Conservation (phyloP, 2,888 invertebrate species). For the Crioceris asparagi region DNA sequence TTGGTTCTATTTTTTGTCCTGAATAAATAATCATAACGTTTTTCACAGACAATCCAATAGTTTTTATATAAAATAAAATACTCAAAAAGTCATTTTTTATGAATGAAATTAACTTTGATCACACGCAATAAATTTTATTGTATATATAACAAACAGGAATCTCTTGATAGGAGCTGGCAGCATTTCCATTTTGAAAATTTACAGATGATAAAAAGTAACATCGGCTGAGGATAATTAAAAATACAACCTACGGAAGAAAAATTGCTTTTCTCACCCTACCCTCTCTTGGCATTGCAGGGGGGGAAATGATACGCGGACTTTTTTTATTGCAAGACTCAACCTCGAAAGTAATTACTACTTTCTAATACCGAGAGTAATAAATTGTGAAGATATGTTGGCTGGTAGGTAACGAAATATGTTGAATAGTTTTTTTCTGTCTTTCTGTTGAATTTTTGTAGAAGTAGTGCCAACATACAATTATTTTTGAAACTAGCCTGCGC, state of each 20-base stretch:
- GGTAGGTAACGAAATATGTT: too few species aligned
- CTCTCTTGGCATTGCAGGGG: conserved; percentile 15
- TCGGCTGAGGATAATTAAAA: conserved; percentile 35
- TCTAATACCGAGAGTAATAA: conserved; percentile 1
- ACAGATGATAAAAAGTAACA: conserved; percentile 37
- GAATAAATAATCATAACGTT: too few species aligned
- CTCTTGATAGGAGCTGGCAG: too few species aligned
- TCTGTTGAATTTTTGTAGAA: too few species aligned
- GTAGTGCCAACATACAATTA: too few species aligned
- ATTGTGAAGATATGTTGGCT: not conserved
- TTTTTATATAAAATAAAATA: too few species aligned
- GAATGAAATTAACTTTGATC: not conserved
- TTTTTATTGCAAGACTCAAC: conserved; percentile 17
- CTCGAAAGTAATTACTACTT: conserved; percentile 2
- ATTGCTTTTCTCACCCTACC: conserved; percentile 25
- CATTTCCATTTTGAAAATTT: conserved; percentile 37
- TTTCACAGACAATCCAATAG: too few species aligned
- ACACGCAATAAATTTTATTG: not conserved
- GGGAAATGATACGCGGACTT: conserved; percentile 17
- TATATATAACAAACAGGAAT: too few species aligned
- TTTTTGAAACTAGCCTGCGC: too few species aligned
- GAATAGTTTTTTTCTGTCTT: too few species aligned
- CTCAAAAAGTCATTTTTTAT: too few species aligned
- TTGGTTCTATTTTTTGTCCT: too few species aligned
- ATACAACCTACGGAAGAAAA: conserved; percentile 29